Evolutionary conservation across 2,797 vertebrate genomes (phyloP).

Genomic region (Hydrolagus colliei): DNA sequence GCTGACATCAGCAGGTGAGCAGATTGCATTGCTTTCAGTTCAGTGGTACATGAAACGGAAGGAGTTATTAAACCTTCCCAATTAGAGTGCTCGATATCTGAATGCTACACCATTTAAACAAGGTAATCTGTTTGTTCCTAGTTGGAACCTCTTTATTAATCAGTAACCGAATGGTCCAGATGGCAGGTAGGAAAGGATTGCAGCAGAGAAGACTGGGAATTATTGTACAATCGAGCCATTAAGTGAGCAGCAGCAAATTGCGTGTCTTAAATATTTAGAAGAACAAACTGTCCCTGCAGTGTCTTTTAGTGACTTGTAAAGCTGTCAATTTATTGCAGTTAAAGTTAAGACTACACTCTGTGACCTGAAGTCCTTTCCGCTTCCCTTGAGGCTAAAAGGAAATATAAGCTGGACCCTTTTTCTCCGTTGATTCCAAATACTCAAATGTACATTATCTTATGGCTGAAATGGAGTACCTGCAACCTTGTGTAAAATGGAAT

Average conservation of each 20-base stretch:
- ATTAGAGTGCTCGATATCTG: not conserved
- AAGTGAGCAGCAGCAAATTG: not conserved
- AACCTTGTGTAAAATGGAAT: too few relatives aligned
- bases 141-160: not conserved
- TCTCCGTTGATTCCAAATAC: too few relatives aligned
- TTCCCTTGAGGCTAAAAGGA: too few relatives aligned
- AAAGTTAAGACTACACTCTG: not conserved
- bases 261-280: not conserved
- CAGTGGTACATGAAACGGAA: not conserved
- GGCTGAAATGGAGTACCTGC: too few relatives aligned
- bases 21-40: not conserved
- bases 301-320: not conserved
- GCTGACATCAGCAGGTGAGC: not conserved
- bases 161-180: not conserved
- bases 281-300: not conserved
- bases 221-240: not conserved
- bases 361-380: too few relatives aligned
- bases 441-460: too few relatives aligned
- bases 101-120: not conserved
- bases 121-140: not conserved
- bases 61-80: not conserved
- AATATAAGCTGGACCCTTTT: too few relatives aligned
- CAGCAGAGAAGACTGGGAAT: not conserved
- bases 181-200: not conserved
- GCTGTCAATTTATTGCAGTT: not conserved